Percentiles rank a stretch among this genome's conserved stretches.
phyloP scores from a whole-genome alignment of 2,797 vertebrate species.

The Picus viridis region DNA sequence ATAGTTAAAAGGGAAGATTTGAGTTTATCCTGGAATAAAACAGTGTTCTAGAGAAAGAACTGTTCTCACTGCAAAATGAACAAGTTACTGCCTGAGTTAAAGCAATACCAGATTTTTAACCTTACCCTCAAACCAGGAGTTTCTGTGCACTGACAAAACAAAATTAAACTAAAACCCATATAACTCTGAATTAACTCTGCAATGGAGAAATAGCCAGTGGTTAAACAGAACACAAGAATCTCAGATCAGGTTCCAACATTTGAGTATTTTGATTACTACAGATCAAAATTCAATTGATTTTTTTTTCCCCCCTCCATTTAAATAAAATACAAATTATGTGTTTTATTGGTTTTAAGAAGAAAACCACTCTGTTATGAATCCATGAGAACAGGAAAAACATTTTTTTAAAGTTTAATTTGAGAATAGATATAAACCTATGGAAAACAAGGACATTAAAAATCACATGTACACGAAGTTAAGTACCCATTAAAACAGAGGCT shows the following conservation, averaged over 20 bases:
- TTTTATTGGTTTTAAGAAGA: not conserved
- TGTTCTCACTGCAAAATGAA: not conserved
- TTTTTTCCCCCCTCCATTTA: not conserved
- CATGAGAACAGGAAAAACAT: not conserved
- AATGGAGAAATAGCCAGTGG: not conserved
- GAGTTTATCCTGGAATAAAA: conserved; percentile 22
- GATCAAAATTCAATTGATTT: not conserved
- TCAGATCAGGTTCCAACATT: not conserved
- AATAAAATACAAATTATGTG: not conserved
- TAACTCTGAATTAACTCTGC: not conserved
- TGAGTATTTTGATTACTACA: not conserved
- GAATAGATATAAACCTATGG: not conserved
- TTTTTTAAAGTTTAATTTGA: not conserved
- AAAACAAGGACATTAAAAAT: not conserved
- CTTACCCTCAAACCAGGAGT: not conserved
- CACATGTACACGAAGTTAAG: not conserved
- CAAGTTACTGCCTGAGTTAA: not conserved
- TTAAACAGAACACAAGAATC: not conserved
- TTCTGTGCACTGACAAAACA: not conserved
- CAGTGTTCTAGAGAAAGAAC: not conserved
- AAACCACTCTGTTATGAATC: not conserved
- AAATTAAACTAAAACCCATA: not conserved
- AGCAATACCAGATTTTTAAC: not conserved
- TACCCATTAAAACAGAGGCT: not conserved
- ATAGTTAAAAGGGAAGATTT: conserved; percentile 13